Base-by-base conservation (phyloP, 2,888 invertebrate genomes). In the Tetheella fluctuosa region DNA sequence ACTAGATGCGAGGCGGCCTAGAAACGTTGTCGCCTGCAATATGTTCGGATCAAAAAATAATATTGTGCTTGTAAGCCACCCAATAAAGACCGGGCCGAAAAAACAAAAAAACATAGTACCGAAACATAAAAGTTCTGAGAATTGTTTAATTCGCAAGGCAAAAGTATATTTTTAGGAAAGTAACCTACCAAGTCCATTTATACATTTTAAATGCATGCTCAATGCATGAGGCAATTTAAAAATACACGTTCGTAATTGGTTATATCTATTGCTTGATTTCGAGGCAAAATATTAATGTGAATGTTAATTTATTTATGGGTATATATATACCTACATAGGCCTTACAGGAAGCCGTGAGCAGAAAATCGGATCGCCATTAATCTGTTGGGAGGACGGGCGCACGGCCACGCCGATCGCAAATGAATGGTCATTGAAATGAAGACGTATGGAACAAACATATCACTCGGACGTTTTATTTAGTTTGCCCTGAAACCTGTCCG, bases 1-100 rank as follows among this genome's bases (percentile, higher is more conserved):
- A 66, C 73, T 64, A 64, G 71, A 74, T 71, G 68, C 75, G 73
- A 74, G 71, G 67, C 75, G 74, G 69, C 68, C 79, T 81, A 77
- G 78, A 79, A 79, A 83, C 80, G 70, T 77, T 78, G 73, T 76
- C 88, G 89, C 81, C 64, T 86, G 90, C 91, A 90, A 91, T 90
- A 90, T 91, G 89, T 80, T 71, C 80, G 89, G 89, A 88, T 90
- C 89, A 89, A 85, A 86, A 88, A 88, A 86, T 85, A 84, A 86
- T 86, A 85, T 83, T 77, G 71, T 73, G 71, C 74, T 69, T 73
- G 71, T 77, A 77, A 76, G 75, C 70, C 68, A 69, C 63, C 63
- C 70, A 71, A 73, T 71, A 67, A 68, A 64, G 67, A 64, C 54
- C 8, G 8, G 8, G n/a, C 1, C 37, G 15, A 20, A 20, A 20